Conservation (phyloP, 2,888 invertebrate genomes). For the Hedya salicella region DNA sequence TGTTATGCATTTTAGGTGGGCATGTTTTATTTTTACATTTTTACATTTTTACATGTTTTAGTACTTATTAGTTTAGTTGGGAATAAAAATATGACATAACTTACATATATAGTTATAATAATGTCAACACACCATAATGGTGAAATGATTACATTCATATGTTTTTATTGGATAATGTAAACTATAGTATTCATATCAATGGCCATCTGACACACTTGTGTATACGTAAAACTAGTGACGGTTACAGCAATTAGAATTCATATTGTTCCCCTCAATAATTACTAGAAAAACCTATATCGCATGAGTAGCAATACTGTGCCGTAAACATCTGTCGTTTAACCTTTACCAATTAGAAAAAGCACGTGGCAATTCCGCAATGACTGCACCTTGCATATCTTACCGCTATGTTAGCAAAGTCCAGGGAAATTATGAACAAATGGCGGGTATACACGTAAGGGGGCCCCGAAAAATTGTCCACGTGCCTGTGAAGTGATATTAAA, state of each 20-base stretch:
- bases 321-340: slow-evolving; percentile 70
- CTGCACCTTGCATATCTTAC: slow-evolving; percentile 57
- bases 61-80: no score
- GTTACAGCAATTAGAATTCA: slow-evolving; percentile 40
- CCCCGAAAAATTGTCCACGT: slow-evolving; percentile 53
- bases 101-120: no score
- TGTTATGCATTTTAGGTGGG: no score
- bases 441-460: slow-evolving; percentile 53
- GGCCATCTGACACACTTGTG: neutral
- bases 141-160: no score
- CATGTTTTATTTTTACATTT: no score
- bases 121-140: no score
- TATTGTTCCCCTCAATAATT: slow-evolving; percentile 7
- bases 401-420: slow-evolving; percentile 38
- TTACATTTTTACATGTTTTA: no score
- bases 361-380: slow-evolving; percentile 46
- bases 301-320: slow-evolving; percentile 47
- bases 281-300: slow-evolving; percentile 17
- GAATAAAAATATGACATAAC: no score
- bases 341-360: slow-evolving; percentile 53
- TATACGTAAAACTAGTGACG: slow-evolving; percentile 36
- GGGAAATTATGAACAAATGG: slow-evolving; percentile 52
- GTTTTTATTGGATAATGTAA: neutral
- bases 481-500: neutral
- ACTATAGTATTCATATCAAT: neutral